Conservation (phyloP, 2,113 vertebrate species). For the Osmerus mordax region DNA sequence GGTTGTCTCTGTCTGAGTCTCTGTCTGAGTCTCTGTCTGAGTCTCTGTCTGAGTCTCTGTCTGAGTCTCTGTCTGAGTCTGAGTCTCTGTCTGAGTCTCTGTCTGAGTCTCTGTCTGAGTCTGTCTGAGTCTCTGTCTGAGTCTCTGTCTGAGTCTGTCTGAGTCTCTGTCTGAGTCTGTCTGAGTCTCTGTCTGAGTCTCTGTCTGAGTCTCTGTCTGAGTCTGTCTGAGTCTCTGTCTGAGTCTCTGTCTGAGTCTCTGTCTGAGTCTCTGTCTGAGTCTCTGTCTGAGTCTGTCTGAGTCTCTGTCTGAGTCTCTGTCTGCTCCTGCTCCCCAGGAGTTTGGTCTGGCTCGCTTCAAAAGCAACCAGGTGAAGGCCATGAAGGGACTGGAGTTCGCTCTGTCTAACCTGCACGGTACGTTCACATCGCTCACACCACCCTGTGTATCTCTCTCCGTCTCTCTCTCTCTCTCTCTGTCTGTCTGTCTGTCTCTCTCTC, state of each 20-base stretch:
- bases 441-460: no score
- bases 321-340: conserved; percentile 57
- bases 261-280: no score
- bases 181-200: no score
- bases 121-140: conserved; percentile 21
- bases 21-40: conserved; percentile 2
- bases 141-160: no score
- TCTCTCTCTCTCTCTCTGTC: background rate
- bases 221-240: no score
- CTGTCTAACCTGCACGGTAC: conserved; percentile 74
- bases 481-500: background rate
- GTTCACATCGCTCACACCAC: conserved; percentile 17
- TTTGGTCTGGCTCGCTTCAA: conserved; percentile 78
- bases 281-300: conserved; percentile 7
- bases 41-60: no score
- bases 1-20: conserved; percentile 2
- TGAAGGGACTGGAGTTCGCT: conserved; percentile 75
- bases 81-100: no score
- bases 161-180: no score
- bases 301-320: conserved; percentile 4
- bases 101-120: no score
- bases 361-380: conserved; percentile 77
- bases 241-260: no score
- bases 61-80: no score
- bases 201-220: no score